These are phyloP conservation scores for Nothocercus nigrocapillus DNA, from an alignment of 2,113 vertebrate genomes.

Conservation along the genomic window DNA sequence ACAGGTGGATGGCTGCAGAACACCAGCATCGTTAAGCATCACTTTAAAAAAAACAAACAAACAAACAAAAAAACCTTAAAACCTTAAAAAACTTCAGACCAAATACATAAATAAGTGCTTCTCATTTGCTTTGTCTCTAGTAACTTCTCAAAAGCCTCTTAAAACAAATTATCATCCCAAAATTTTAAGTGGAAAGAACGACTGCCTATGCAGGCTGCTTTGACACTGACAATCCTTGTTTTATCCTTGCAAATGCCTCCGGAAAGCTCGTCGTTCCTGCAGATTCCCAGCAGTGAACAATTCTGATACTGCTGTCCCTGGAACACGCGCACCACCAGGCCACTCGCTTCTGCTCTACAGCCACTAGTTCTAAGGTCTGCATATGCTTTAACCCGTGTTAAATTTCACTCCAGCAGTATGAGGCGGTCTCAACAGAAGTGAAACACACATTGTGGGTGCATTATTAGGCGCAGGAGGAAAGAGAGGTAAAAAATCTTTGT, in stretches of 20 bases:
- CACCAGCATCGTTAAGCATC: neutral
- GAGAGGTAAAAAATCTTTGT: neutral
- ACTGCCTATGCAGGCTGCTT: neutral
- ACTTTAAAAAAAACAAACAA: neutral
- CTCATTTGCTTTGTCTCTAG: neutral
- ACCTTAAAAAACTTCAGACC: fast-evolving
- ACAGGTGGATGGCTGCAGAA: fast-evolving
- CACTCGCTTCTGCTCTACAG: neutral
- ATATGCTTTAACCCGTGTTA: neutral
- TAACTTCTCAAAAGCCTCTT: neutral
- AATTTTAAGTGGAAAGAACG: neutral
- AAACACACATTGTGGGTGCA: neutral
- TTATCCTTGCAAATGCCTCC: neutral
- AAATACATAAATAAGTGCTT: neutral
- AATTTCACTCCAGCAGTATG: neutral
- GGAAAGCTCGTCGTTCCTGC: neutral
- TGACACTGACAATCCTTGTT: neutral
- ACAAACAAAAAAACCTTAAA: too few species aligned
- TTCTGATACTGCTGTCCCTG: neutral
- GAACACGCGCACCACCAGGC: neutral
- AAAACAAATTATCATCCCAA: neutral
- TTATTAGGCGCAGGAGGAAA: neutral
- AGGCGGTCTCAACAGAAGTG: neutral
- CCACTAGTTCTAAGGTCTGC: neutral
- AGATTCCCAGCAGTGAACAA: neutral